Conservation (phyloP, 1,140 invertebrate genomes). For the Calycopis cecrops region DNA sequence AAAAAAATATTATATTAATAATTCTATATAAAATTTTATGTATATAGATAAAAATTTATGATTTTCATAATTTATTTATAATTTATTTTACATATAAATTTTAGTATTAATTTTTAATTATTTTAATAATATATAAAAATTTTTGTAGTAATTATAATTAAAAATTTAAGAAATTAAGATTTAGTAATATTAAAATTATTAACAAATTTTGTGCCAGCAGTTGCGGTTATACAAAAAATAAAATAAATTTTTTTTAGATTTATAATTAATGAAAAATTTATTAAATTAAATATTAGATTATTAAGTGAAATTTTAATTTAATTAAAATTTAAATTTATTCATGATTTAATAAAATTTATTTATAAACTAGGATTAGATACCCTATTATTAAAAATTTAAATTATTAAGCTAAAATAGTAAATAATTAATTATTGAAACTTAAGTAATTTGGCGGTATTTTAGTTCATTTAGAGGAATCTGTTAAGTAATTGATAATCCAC, state of each 20-base stretch:
- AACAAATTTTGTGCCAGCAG: constrained; percentile 76
- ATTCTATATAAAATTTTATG: constrained; percentile 31
- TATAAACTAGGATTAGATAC: constrained; percentile 81
- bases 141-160: constrained; percentile 33
- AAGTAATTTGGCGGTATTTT: constrained; percentile 77
- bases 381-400: constrained; percentile 75
- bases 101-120: constrained; percentile 53
- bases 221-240: constrained; percentile 72
- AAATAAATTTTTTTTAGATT: constrained; percentile 42
- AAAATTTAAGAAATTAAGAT: constrained; percentile 61
- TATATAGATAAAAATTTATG: constrained; percentile 51
- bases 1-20: constrained; percentile 35
- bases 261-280: constrained; percentile 42
- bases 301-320: constrained; percentile 48
- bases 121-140: too few relatives aligned
- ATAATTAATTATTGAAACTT: constrained; percentile 54
- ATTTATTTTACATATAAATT: constrained; percentile 58
- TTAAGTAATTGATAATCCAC: constrained; percentile 77
- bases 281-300: constrained; percentile 50
- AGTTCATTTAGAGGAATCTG: constrained; percentile 77
- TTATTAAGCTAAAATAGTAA: constrained; percentile 63
- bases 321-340: constrained; percentile 42
- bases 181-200: constrained; percentile 52
- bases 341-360: constrained; percentile 43
- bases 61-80: constrained; percentile 44